Conservation (phyloP, 2,797 vertebrate genomes). For the Pseudocheirus occidentalis region DNA sequence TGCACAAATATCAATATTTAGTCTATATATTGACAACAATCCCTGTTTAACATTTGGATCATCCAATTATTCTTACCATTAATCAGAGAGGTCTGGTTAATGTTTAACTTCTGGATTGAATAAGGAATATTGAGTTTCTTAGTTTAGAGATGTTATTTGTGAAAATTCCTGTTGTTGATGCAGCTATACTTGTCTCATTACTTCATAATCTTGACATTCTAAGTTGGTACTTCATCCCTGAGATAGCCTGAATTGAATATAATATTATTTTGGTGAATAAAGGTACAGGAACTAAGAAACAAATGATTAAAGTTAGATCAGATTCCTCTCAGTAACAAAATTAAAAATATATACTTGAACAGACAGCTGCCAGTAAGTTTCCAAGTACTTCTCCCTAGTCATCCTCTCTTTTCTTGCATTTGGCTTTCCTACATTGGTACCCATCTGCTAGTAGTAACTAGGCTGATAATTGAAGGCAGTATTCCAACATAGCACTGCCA, state of each 20-base stretch:
- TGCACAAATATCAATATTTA: constrained; percentile 20
- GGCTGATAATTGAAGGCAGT: constrained; percentile 78
- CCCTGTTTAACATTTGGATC: background rate
- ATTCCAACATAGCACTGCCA: constrained; percentile 73
- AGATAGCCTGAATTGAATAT: constrained; percentile 19
- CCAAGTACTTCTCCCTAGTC: constrained; percentile 71
- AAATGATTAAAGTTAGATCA: background rate
- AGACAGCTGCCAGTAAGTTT: constrained; percentile 75
- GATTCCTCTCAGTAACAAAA: constrained; percentile 52
- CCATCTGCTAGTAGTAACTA: constrained; percentile 84
- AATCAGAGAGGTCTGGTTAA: background rate
- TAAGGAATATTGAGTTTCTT: constrained; percentile 21
- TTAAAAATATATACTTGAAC: constrained; percentile 57
- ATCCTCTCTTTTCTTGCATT: constrained; percentile 80
- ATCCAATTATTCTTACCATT: background rate
- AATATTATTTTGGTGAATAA: background rate
- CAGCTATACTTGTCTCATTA: background rate
- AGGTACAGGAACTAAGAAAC: constrained; percentile 9
- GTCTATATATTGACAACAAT: background rate
- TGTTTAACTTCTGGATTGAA: constrained; percentile 30
- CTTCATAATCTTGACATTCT: background rate
- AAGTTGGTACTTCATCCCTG: background rate
- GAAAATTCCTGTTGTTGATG: constrained; percentile 4
- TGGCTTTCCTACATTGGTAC: constrained; percentile 76
- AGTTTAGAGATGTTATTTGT: constrained; percentile 28